Evolutionary conservation across 2,888 invertebrate genomes (phyloP), one percentile per base, ranked within the genome.

Genomic region (Ditylenchus weischeri): DNA sequence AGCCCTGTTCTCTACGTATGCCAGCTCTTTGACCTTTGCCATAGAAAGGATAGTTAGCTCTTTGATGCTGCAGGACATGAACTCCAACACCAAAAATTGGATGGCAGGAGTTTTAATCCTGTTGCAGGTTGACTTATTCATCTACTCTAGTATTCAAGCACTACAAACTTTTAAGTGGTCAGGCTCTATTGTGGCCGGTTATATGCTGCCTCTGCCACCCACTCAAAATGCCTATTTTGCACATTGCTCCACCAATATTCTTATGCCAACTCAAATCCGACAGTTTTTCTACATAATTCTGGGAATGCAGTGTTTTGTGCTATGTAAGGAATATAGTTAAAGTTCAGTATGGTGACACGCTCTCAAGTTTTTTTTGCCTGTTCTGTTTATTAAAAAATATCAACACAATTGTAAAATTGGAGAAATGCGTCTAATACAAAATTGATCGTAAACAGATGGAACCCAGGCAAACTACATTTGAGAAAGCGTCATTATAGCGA

Each of bases 241-340:
- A 2, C 73, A 73, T 38, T 75, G 73, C 54, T 54, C 65, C 19
- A 54, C 66, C 13, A 71, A 72, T 57, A 23, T 66, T 21, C 51
- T 68, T 15, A 64, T 60, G 18, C 71, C 75, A 36, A 71, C 75
- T 13, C 73, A 73, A 68, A 49, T 47, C 29, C 49, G 61, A 15
- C 62, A 50, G 3, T 54, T 75, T 4, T 73, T 73, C 49, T 75
- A 61, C 48, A 61, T 62, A 18, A 48, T 75, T 29, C 48, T 72
- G n/a, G 71, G 65, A 10, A 62, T 73, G 57, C 62, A 69, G 18
- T 61, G 60, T n/a, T 72, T 73, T 38, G 58, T 66, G 23, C 61
- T 73, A 49, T 3, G 43, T 43, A 15, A 43, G 43, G 2, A 5
- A 29, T 29, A 29, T 5, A 29, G 29, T 29, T 5, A 29, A 29